These are phyloP conservation scores for Euspilapteryx auroguttella DNA, from an alignment of 2,888 invertebrate species.

Conservation along the genomic window DNA sequence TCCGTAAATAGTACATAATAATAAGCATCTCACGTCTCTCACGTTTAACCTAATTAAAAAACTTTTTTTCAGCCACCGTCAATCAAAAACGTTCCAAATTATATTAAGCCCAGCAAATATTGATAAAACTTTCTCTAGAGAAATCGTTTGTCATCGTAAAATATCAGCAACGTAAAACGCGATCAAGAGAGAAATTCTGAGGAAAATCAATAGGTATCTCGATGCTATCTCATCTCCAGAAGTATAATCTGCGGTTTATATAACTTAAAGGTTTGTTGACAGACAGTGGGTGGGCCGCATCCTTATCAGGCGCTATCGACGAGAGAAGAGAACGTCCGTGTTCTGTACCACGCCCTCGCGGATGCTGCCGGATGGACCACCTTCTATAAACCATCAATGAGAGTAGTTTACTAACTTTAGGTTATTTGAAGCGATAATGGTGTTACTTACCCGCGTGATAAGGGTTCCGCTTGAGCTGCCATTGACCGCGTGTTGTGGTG, in stretches of 20 bases:
- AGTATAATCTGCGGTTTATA: slow-evolving; percentile 21
- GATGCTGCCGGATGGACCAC: slow-evolving; percentile 34
- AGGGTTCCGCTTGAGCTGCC: slow-evolving; percentile 47
- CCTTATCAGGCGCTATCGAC: slow-evolving; percentile 40
- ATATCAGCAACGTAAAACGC: slow-evolving; percentile 18
- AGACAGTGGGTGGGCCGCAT: slow-evolving; percentile 39
- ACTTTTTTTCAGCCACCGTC: too few species aligned
- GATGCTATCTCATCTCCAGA: too few species aligned
- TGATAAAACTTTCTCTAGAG: too few species aligned
- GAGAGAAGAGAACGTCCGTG: slow-evolving; percentile 32
- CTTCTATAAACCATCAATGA: neutral
- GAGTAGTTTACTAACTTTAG: too few species aligned
- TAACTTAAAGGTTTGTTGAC: slow-evolving; percentile 46
- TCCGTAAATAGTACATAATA: too few species aligned
- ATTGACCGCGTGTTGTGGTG: slow-evolving; percentile 43
- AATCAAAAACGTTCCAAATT: too few species aligned
- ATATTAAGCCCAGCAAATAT: too few species aligned
- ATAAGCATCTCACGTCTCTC: too few species aligned
- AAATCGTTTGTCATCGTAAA: slow-evolving; percentile 10
- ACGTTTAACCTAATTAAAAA: too few species aligned
- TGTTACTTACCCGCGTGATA: slow-evolving; percentile 44
- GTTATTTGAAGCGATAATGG: too few species aligned
- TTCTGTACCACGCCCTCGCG: slow-evolving; percentile 43
- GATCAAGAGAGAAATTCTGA: too few species aligned
- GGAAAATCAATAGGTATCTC: slow-evolving; percentile 52